A percentile compares a stretch with the other conserved stretches of the same genome.
phyloP scores from a whole-genome alignment of 2,888 invertebrate species.

The Agrotis segetum region DNA sequence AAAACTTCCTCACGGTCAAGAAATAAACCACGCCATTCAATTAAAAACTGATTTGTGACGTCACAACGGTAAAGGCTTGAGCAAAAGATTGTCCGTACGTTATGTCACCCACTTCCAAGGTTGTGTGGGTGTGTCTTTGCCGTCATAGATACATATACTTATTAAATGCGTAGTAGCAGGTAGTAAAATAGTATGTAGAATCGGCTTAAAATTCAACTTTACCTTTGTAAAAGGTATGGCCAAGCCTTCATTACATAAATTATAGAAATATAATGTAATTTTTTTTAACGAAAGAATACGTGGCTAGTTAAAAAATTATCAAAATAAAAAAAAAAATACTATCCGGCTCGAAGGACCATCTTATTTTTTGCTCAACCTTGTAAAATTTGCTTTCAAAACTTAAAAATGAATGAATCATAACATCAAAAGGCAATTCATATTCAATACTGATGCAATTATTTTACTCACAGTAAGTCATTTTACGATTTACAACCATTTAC shows the following conservation, averaged over 20 bases:
- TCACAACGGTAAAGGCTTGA: constrained; percentile 37
- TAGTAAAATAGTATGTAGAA: background rate
- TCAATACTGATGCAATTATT: constrained; percentile 10
- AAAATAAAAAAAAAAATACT: background rate
- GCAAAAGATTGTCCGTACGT: constrained; percentile 41
- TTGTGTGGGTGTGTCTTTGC: constrained; percentile 62
- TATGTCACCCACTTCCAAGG: constrained; percentile 62
- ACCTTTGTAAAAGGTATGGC: no score
- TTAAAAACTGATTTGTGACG: constrained; percentile 34
- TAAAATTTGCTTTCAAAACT: background rate
- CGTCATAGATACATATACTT: constrained; percentile 41
- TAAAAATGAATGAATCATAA: background rate
- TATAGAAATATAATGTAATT: no score
- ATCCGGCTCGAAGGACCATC: constrained; percentile 21
- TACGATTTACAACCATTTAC: constrained; percentile 5
- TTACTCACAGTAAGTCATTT: background rate
- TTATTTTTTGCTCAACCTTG: background rate
- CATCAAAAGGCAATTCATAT: background rate
- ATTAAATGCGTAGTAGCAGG: constrained; percentile 29
- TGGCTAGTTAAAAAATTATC: background rate
- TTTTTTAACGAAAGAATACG: background rate
- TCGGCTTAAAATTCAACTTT: background rate
- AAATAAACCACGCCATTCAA: background rate
- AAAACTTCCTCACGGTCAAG: background rate
- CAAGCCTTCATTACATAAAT: background rate